Base-by-base conservation (phyloP, 2,797 vertebrate species). In the Lutjanus argentimaculatus region DNA sequence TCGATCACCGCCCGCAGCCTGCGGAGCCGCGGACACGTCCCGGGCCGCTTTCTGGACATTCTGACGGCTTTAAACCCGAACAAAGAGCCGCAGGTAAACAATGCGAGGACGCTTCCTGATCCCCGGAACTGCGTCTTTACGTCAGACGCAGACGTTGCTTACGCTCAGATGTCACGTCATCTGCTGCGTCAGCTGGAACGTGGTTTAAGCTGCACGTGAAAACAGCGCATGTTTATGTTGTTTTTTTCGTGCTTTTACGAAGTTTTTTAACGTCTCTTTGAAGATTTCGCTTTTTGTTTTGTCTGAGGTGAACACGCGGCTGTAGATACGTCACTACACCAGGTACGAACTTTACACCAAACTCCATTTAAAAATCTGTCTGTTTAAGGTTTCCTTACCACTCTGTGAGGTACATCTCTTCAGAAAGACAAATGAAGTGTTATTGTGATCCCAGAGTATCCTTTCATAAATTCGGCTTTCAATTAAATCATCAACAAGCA, bases 31-130 rank as follows among this genome's bases (percentile, higher is more conserved):
- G 30, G 30, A 36, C 30, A 36, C 30, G 30, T 36, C 30, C 30
- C 30, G 30, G 30, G 30, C 8, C 83, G 79, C 45, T 46, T 86
- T 63, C 75, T 82, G 2, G 89, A 88, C 90, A 92, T 93, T 74
- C 69, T 45, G 11, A 0, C 40, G 25, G 36, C 30, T 36, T 36
- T 36, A 36, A 49, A 10, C 2, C 19, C 21, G 62, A 82, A 89
- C 90, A 90, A 92, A 90, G 89, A 82, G 11, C 21, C 16, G 61
- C 49, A 80, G 56, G 85, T 87, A 91, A 93, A 93, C 91, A 91
- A 75, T 5, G 58, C 57, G 9, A 19, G 25, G 2, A 4, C 46
- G 13, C 83, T 93, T 93, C 91, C 91, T 86, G 66, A 13, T 76
- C 43, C 48, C 13, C n/a, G 0, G 1, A 2, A 0, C 17, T 6